These are phyloP conservation scores for Darevskia nairensis DNA, from an alignment of 2,797 vertebrate genomes.

Conservation along the genomic window DNA sequence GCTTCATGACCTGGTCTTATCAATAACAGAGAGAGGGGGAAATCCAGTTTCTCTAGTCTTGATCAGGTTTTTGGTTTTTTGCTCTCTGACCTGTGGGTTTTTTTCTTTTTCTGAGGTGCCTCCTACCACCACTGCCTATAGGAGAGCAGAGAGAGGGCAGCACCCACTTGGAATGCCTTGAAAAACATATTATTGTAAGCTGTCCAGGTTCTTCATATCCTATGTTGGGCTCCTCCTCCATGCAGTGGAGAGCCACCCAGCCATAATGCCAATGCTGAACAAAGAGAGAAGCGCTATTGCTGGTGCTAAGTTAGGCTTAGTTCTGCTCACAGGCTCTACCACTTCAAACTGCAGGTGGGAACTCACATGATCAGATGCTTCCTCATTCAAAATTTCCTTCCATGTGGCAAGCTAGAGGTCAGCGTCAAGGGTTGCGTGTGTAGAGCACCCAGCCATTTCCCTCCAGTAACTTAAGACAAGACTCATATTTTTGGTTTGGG, in stretches of 20 bases:
- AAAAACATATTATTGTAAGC: neutral
- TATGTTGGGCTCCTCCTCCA: neutral
- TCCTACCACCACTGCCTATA: slow-evolving; percentile 29
- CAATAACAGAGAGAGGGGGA: neutral
- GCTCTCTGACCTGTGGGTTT: neutral
- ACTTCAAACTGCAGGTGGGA: neutral
- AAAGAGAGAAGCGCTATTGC: neutral
- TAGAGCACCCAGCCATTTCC: no score
- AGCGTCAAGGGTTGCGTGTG: neutral
- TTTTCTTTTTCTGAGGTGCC: slow-evolving; percentile 8
- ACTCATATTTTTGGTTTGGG: no score
- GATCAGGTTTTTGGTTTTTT: neutral
- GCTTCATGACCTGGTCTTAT: slow-evolving; percentile 2
- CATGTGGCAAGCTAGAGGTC: neutral
- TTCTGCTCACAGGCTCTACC: neutral
- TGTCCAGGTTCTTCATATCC: neutral
- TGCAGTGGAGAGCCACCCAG: neutral
- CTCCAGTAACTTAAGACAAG: no score
- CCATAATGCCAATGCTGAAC: neutral
- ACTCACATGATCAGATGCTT: neutral
- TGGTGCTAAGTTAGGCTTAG: slow-evolving; percentile 10
- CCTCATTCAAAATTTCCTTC: neutral
- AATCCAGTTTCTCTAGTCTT: neutral
- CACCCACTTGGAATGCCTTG: neutral
- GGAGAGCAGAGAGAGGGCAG: neutral